These are phyloP conservation scores for Glaucopsyche alexis DNA, from an alignment of 2,888 invertebrate genomes.

Conservation along the genomic window DNA sequence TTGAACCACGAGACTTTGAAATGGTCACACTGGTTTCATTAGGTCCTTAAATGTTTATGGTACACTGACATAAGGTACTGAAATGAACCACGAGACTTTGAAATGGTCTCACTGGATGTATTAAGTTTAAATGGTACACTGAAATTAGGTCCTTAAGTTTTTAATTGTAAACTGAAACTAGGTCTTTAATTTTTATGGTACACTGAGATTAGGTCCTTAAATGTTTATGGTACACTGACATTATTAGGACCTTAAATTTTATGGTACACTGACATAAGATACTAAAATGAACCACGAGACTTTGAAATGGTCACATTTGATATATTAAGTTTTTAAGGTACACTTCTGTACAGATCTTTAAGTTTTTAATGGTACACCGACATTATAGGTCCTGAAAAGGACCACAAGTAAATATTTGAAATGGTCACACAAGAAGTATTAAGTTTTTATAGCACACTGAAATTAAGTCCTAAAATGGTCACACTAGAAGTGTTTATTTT, in stretches of 20 bases:
- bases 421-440: too few relatives aligned
- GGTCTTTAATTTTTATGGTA: not conserved
- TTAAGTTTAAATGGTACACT: constrained; percentile 32
- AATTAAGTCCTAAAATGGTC: too few relatives aligned
- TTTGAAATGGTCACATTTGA: not conserved
- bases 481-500: not conserved
- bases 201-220: too few relatives aligned
- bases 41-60: too few relatives aligned
- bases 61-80: not conserved
- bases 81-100: not conserved
- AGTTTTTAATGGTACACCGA: constrained; percentile 9
- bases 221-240: constrained; percentile 13
- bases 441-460: too few relatives aligned
- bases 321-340: constrained; percentile 30
- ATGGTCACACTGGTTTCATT: constrained; percentile 32
- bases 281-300: not conserved
- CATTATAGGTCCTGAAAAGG: not conserved
- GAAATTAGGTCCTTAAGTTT: not conserved
- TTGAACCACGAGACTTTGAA: not conserved
- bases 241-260: not conserved
- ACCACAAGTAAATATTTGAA: too few relatives aligned
- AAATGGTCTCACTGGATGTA: not conserved
- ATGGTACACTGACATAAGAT: not conserved
- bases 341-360: not conserved
- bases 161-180: constrained; percentile 21